Percentiles rank a stretch among this genome's conserved stretches.
phyloP scores from a whole-genome alignment of 2,113 vertebrate genomes.

The Isichthys henryi region DNA sequence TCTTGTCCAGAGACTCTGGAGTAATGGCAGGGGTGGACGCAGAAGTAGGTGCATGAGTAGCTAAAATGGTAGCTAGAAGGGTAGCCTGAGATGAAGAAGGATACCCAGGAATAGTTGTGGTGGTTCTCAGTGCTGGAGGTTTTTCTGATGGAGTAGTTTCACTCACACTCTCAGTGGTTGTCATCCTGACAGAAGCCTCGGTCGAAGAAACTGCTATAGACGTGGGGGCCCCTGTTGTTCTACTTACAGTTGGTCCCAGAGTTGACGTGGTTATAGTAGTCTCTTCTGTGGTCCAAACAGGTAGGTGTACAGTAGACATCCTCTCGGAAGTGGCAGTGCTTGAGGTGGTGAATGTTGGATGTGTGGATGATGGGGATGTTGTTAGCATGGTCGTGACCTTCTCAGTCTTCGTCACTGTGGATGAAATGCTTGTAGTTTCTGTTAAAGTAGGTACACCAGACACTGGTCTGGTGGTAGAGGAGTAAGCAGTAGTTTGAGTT shows the following conservation, averaged over 20 bases:
- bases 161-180: constrained; percentile 39
- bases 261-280: constrained; percentile 18
- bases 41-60: constrained; percentile 15
- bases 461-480: constrained; percentile 35
- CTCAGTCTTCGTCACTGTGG: constrained; percentile 35
- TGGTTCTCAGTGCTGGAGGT: constrained; percentile 30
- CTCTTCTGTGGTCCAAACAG: constrained; percentile 28
- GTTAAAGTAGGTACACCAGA: constrained; percentile 22
- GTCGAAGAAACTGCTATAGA: constrained; percentile 36
- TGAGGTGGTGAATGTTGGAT: constrained; percentile 25
- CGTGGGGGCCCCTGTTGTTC: constrained; percentile 38
- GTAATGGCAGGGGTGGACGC: constrained; percentile 19
- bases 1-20: constrained; percentile 15
- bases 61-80: constrained; percentile 20
- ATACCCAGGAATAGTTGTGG: constrained; percentile 24
- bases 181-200: constrained; percentile 27
- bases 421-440: constrained; percentile 31
- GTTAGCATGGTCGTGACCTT: constrained; percentile 28
- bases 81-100: constrained; percentile 10
- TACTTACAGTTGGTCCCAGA: constrained; percentile 25
- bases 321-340: constrained; percentile 30
- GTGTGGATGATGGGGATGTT: constrained; percentile 10
- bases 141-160: constrained; percentile 39
- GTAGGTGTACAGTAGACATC: constrained; percentile 41
- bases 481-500: constrained; percentile 15